These are phyloP conservation scores for Bolinopsis microptera DNA, from an alignment of 37 sponge, comb jelly and placozoan genomes.

Conservation along the genomic window DNA sequence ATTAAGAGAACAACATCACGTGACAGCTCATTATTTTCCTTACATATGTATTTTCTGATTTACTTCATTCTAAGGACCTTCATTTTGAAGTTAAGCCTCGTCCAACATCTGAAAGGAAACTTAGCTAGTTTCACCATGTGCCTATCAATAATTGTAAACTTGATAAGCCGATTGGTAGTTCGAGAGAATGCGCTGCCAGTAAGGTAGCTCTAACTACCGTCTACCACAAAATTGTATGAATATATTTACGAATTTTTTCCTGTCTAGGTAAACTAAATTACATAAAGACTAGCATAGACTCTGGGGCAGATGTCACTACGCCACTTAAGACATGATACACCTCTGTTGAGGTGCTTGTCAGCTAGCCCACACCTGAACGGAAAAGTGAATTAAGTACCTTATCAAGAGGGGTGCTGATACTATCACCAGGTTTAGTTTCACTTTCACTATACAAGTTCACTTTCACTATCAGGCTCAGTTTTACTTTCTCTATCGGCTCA, in stretches of 20 bases:
- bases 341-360: slow-evolving; percentile 23
- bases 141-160: no score
- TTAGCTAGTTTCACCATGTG: not conserved
- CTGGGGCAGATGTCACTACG: slow-evolving; percentile 51
- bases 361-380: not conserved
- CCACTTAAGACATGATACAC: no score
- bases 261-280: slow-evolving; percentile 42
- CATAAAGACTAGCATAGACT: slow-evolving; percentile 56
- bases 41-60: not conserved
- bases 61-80: not conserved
- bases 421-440: not conserved
- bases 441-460: not conserved
- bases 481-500: no score
- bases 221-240: no score
- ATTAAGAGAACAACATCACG: no score
- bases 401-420: slow-evolving; percentile 45
- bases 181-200: not conserved
- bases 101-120: not conserved
- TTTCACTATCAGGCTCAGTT: no score
- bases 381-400: slow-evolving; percentile 64
- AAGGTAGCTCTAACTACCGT: not conserved
- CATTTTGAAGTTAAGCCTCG: not conserved
- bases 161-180: no score
- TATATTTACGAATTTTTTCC: not conserved
- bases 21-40: not conserved